Conservation (phyloP, 1,140 invertebrate genomes). For the Drosophila willistoni region DNA sequence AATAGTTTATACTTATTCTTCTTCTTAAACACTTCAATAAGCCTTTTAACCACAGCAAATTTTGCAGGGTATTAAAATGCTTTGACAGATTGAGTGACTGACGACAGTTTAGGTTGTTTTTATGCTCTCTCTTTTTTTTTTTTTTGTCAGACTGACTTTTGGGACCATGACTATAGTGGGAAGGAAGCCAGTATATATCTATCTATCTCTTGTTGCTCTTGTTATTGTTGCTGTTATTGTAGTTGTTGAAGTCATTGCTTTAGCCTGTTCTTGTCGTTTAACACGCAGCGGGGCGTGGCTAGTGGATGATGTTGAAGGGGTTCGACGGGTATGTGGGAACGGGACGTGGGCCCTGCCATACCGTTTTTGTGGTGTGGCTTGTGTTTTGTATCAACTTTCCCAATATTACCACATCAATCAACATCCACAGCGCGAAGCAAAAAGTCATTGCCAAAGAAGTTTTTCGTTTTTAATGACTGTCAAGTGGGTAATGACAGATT, state of each 20-base stretch:
- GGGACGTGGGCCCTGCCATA: background rate
- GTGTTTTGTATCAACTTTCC: conserved; percentile 39
- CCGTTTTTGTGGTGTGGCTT: conserved; percentile 1
- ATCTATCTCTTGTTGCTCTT: conserved; percentile 1
- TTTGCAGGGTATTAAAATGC: conserved; percentile 20
- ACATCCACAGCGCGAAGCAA: conserved; percentile 14
- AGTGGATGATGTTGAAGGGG: background rate
- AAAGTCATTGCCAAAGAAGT: conserved; percentile 40
- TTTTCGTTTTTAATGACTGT: conserved; percentile 32
- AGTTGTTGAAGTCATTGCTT: conserved; percentile 5
- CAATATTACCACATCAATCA: conserved; percentile 60
- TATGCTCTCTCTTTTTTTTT: background rate
- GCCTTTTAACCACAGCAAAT: background rate
- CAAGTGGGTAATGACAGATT: conserved; percentile 57
- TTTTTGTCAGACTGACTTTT: conserved; percentile 7
- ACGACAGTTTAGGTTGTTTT: conserved; percentile 27
- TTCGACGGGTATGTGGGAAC: background rate
- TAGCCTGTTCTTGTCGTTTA: conserved; percentile 10
- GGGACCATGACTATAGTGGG: background rate
- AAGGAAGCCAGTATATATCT: background rate
- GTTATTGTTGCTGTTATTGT: background rate
- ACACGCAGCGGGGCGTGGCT: conserved; percentile 53
- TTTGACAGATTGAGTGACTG: conserved; percentile 53
- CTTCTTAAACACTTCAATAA: background rate
- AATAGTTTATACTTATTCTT: too few species aligned